Percentiles rank a stretch among this genome's conserved stretches.
Evolutionary conservation across 2,888 invertebrate species (phyloP).

Genomic region (Xanthorhoe designata): DNA sequence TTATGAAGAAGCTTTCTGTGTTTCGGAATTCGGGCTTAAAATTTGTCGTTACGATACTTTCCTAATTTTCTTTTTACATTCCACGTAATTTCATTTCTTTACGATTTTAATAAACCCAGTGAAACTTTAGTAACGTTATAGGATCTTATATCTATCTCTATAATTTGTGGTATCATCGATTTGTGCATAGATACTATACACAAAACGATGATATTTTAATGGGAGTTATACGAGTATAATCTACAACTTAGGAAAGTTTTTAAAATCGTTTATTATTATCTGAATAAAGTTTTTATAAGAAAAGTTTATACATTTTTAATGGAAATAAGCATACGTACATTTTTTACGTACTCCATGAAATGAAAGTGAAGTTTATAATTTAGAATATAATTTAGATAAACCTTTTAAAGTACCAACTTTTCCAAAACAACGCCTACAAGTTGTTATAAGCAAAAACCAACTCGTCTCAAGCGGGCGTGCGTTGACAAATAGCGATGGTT

Average conservation of each 20-base stretch:
- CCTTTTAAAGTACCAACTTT: no score
- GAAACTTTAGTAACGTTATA: neutral
- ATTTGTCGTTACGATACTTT: constrained; percentile 13
- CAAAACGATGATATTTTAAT: neutral
- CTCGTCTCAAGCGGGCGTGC: constrained; percentile 33
- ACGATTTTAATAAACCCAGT: neutral
- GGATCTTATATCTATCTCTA: no score
- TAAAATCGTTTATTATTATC: no score
- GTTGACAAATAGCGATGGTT: constrained; percentile 78
- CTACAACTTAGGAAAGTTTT: no score
- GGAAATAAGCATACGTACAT: no score
- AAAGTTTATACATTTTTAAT: no score
- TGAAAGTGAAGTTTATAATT: no score
- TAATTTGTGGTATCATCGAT: no score
- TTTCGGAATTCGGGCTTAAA: constrained; percentile 22
- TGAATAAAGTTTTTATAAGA: no score
- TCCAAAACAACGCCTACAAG: neutral
- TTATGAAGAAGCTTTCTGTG: constrained; percentile 34
- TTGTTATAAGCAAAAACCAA: constrained; percentile 14
- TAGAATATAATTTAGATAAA: no score
- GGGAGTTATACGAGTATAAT: no score
- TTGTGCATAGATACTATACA: neutral
- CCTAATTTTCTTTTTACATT: constrained; percentile 2
- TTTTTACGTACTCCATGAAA: no score
- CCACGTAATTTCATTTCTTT: neutral